phyloP scores from a whole-genome alignment of 2,888 invertebrate genomes.

The Thumatha senex region DNA sequence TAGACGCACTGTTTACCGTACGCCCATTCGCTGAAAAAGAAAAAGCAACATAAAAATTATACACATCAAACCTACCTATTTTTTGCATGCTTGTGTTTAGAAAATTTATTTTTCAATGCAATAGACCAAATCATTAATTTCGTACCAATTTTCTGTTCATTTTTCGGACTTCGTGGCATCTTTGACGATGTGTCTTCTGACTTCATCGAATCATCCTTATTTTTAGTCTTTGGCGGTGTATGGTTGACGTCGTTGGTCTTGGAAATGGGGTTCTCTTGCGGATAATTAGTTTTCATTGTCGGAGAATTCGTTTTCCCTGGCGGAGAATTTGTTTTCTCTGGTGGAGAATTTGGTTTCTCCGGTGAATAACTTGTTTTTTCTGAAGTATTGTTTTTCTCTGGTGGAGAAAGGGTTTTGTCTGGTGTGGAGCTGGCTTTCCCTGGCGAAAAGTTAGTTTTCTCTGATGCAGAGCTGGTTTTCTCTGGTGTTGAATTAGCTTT shows the following conservation, averaged over 20 bases:
- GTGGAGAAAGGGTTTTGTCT: not conserved
- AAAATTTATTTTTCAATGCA: slow-evolving; percentile 42
- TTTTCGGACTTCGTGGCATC: slow-evolving; percentile 44
- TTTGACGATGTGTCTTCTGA: slow-evolving; percentile 26
- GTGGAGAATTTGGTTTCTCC: not conserved
- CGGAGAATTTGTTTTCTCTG: not conserved
- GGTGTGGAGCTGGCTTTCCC: not conserved
- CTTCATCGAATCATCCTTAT: slow-evolving; percentile 15
- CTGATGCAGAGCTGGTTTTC: not conserved
- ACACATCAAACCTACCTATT: slow-evolving; percentile 16
- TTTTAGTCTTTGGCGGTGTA: not conserved
- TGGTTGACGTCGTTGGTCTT: not conserved
- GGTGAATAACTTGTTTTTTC: not conserved
- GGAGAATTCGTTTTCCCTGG: not conserved
- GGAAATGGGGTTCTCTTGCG: not conserved
- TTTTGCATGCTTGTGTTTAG: slow-evolving; percentile 33
- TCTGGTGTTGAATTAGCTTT: not conserved
- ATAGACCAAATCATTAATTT: slow-evolving; percentile 47
- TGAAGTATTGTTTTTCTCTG: not conserved
- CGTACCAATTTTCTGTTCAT: slow-evolving; percentile 61
- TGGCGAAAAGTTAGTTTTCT: not conserved
- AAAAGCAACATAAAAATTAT: slow-evolving; percentile 21
- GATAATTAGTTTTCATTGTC: not conserved
- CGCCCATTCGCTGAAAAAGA: slow-evolving; percentile 64
- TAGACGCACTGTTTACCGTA: slow-evolving; percentile 49